Evolutionary conservation across 1,140 invertebrate genomes (phyloP).

Genomic region (Lepidurus arcticus): DNA sequence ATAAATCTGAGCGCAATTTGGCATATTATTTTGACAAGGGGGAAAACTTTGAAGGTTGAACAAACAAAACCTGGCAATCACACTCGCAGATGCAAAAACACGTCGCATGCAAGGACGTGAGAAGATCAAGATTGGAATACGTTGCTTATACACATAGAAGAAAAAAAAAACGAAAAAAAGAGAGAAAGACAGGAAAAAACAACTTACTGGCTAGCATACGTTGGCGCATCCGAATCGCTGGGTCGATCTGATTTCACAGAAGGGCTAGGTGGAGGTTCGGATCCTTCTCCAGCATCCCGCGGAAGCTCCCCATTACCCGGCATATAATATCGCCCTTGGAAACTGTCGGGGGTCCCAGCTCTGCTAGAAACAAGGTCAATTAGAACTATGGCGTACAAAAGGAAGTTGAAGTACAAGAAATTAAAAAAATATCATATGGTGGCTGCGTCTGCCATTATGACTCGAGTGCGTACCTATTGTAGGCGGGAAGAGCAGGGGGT

Average conservation of each 20-base stretch:
- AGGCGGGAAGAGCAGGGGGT: slow-evolving; percentile 27
- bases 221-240: slow-evolving; percentile 51
- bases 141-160: not conserved
- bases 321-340: slow-evolving; percentile 5
- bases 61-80: not conserved
- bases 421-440: not conserved
- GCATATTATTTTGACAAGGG: not conserved
- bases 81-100: not conserved
- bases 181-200: slow-evolving; percentile 22
- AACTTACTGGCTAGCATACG: slow-evolving; percentile 64
- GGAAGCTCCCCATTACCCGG: not conserved
- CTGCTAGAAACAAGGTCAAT: not conserved
- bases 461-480: slow-evolving; percentile 34
- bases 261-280: slow-evolving; percentile 28
- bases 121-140: too few species aligned
- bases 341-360: slow-evolving; percentile 24
- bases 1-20: not conserved
- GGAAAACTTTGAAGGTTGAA: not conserved
- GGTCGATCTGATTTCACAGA: slow-evolving; percentile 30
- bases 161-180: not conserved
- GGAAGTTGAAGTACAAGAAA: not conserved
- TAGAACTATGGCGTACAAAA: not conserved
- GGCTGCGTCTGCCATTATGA: not conserved
- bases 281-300: not conserved
- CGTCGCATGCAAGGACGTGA: not conserved